These are phyloP conservation scores for Molossus alvarezi DNA, from an alignment of 2,797 vertebrate species.

Conservation along the genomic window DNA sequence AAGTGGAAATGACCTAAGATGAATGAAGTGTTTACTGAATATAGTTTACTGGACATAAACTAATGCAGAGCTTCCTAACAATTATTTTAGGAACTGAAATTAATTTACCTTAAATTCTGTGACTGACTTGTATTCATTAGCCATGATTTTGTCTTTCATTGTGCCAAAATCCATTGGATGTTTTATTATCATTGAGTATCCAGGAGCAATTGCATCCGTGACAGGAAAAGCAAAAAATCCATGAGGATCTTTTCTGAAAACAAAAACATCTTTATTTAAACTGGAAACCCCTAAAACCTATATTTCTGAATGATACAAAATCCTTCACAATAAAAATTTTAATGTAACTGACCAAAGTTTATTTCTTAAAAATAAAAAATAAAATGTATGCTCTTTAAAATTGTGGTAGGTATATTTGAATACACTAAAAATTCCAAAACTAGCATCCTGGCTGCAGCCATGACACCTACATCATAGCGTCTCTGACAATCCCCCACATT, in stretches of 20 bases:
- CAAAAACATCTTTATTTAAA: constrained; percentile 56
- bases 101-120: constrained; percentile 97
- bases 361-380: constrained; percentile 8
- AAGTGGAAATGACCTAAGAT: fast-evolving
- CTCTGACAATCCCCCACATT: neutral
- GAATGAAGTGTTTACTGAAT: neutral
- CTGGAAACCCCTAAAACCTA: neutral
- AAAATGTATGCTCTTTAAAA: neutral
- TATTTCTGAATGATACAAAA: constrained; percentile 22
- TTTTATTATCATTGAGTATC: constrained; percentile 99
- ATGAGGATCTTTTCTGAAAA: constrained; percentile 97
- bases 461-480: fast-evolving
- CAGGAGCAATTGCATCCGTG: constrained; percentile 98
- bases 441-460: neutral
- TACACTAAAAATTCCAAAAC: neutral
- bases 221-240: constrained; percentile 99
- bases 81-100: neutral
- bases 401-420: neutral
- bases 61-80: fast-evolving
- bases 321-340: neutral
- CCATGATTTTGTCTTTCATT: constrained; percentile 97
- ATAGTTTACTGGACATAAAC: neutral
- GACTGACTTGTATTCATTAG: constrained; percentile 98
- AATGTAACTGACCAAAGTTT: neutral
- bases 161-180: constrained; percentile 99